Evolutionary conservation across 2,888 invertebrate genomes (phyloP).

Genomic region (Polylopha cassiicola): DNA sequence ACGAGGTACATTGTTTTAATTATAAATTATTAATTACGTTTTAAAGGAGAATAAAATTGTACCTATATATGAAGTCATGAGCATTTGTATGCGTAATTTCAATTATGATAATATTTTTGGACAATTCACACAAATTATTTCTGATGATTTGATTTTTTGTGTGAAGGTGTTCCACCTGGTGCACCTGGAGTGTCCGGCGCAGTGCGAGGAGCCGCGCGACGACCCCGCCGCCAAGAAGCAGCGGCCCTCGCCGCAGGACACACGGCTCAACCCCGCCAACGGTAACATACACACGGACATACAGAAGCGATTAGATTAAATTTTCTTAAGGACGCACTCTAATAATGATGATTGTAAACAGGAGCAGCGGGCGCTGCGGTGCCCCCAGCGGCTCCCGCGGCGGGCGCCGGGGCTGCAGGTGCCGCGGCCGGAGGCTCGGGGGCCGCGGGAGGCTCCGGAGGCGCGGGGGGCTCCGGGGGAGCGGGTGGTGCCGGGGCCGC

Average conservation of each 20-base stretch:
- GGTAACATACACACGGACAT: slow-evolving; percentile 4
- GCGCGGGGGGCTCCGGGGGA: slow-evolving; percentile 7
- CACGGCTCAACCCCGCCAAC: slow-evolving; percentile 34
- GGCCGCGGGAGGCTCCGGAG: slow-evolving; percentile 71
- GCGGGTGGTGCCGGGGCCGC: slow-evolving; percentile 5
- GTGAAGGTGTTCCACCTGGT: slow-evolving; percentile 97
- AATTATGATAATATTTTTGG: slow-evolving; percentile 4
- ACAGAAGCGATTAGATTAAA: no score
- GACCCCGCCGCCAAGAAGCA: slow-evolving; percentile 54
- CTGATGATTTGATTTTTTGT: slow-evolving; percentile 1
- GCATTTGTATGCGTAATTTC: neutral
- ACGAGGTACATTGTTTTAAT: slow-evolving; percentile 82
- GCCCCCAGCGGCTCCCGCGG: slow-evolving; percentile 14
- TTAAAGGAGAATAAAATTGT: neutral
- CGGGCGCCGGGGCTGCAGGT: slow-evolving; percentile 9
- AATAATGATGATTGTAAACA: neutral
- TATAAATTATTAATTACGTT: neutral
- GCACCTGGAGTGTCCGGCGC: slow-evolving; percentile 97
- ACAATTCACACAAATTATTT: neutral
- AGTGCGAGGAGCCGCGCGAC: slow-evolving; percentile 65
- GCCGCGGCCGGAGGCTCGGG: slow-evolving; percentile 53
- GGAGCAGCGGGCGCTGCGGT: slow-evolving; percentile 12
- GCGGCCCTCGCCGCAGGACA: slow-evolving; percentile 38
- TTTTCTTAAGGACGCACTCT: no score
- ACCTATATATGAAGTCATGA: neutral